Percentiles rank a stretch among this genome's conserved stretches.
Conservation (phyloP, 2,888 invertebrate species). For the Anticlea derivata region DNA sequence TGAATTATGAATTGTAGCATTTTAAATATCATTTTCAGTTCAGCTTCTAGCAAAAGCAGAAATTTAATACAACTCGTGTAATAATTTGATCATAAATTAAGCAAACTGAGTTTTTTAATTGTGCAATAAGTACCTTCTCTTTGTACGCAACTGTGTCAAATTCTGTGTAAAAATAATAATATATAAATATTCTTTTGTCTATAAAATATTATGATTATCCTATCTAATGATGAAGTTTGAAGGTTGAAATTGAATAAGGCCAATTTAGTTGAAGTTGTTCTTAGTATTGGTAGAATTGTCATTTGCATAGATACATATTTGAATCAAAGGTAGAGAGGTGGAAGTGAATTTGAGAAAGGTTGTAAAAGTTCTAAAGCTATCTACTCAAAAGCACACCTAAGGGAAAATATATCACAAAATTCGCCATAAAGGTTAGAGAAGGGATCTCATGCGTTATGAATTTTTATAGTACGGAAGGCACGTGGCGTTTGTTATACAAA, state of each 20-base stretch:
- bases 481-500: neutral
- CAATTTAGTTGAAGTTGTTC: no score
- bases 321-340: neutral
- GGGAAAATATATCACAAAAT: slow-evolving; percentile 19
- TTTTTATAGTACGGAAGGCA: slow-evolving; percentile 5
- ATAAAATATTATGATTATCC: no score
- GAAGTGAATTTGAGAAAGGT: slow-evolving; percentile 17
- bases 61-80: slow-evolving; percentile 2
- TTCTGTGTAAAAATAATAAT: no score
- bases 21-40: slow-evolving; percentile 14
- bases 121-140: neutral
- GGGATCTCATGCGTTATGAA: slow-evolving; percentile 15
- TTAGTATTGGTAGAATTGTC: no score
- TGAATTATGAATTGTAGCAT: slow-evolving; percentile 22
- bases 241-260: no score
- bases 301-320: no score
- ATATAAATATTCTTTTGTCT: no score
- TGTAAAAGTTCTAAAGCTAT: slow-evolving; percentile 16
- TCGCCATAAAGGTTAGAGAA: slow-evolving; percentile 16
- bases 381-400: slow-evolving; percentile 12
- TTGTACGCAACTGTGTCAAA: neutral
- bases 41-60: neutral
- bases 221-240: no score
- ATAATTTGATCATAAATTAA: slow-evolving; percentile 10
- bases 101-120: slow-evolving; percentile 7